Conservation (phyloP, 2,888 invertebrate species). For the Drosophila ochracea region DNA sequence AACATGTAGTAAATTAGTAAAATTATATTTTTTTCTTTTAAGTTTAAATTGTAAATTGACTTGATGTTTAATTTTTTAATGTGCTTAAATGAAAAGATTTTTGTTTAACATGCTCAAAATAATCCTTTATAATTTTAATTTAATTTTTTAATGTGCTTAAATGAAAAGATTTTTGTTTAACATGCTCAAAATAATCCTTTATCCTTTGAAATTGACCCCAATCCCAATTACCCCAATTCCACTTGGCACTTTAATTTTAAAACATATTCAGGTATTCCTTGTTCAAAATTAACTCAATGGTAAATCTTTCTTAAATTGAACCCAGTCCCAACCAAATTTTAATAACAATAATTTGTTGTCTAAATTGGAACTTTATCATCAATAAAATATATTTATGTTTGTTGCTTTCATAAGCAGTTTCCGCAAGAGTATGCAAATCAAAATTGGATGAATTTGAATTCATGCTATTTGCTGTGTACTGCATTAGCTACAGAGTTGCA, state of each 20-base stretch:
- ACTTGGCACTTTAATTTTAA: not conserved
- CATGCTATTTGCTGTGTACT: conserved; percentile 16
- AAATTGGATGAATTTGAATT: conserved; percentile 2
- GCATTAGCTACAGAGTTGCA: conserved; percentile 6
- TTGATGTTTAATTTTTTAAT: not conserved
- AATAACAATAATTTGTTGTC: not conserved
- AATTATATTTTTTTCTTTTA: not conserved
- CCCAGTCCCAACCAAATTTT: not conserved
- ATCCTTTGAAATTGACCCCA: not conserved
- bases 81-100: no score
- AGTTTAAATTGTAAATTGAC: not conserved
- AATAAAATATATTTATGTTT: not conserved
- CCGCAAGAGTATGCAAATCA: conserved; percentile 15
- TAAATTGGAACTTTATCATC: not conserved
- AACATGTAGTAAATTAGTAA: not conserved
- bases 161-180: not conserved
- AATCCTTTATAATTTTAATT: not conserved
- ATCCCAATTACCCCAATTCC: not conserved
- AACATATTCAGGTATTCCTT: not conserved
- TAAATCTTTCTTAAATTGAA: not conserved
- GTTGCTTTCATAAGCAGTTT: not conserved
- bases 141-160: not conserved
- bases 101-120: no score
- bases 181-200: not conserved
- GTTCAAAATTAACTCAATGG: not conserved